phyloP scores from a whole-genome alignment of 2,113 vertebrate genomes.

The Dipodomys ordii region DNA sequence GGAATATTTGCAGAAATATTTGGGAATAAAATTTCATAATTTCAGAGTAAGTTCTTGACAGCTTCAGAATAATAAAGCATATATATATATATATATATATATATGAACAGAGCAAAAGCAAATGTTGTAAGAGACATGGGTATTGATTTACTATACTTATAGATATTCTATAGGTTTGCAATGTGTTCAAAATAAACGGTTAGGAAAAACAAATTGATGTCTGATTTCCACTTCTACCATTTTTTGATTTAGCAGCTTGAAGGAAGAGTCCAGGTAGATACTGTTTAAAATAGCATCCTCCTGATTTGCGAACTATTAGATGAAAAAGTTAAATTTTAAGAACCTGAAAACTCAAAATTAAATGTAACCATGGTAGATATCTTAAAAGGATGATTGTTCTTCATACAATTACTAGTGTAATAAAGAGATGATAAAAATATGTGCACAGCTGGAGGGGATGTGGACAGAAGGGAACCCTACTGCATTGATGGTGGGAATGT shows the following conservation, averaged over 20 bases:
- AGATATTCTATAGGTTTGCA: background rate
- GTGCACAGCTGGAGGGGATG: background rate
- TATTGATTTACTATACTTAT: background rate
- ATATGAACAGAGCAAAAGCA: background rate
- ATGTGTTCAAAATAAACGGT: background rate
- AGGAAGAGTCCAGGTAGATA: background rate
- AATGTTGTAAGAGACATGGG: background rate
- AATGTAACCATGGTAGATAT: constrained; percentile 28
- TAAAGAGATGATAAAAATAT: constrained; percentile 52
- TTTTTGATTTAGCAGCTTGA: no score
- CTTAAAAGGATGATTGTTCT: constrained; percentile 46
- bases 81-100: background rate
- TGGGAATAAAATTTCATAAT: constrained; percentile 11
- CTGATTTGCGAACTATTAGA: constrained; percentile 17
- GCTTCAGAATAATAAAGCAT: constrained; percentile 8
- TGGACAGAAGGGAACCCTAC: no score
- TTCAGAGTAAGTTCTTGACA: constrained; percentile 13
- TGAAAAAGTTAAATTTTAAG: constrained; percentile 50
- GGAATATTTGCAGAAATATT: background rate
- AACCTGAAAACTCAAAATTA: constrained; percentile 57
- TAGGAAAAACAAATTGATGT: background rate
- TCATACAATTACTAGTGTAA: constrained; percentile 21
- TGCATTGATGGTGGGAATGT: no score
- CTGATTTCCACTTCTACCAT: background rate
- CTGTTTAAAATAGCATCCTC: constrained; percentile 44